Evolutionary conservation across 2,888 invertebrate genomes (phyloP).

Genomic region (Volucella bombylans): DNA sequence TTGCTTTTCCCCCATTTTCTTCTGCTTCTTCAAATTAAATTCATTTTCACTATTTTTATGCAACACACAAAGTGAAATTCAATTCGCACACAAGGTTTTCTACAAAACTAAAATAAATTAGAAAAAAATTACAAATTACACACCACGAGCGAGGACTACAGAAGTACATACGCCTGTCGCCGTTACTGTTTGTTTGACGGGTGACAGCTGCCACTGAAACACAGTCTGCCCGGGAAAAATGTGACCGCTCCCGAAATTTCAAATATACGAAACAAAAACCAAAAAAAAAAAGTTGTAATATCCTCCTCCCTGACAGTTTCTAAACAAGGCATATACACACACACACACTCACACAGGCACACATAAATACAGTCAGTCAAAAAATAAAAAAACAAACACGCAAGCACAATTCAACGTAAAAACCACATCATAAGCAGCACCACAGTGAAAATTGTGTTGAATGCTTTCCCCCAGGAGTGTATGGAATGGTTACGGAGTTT

Average conservation of each 20-base stretch:
- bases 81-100: slow-evolving; percentile 17
- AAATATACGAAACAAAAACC: background rate
- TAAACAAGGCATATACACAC: slow-evolving; percentile 63
- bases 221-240: slow-evolving; percentile 68
- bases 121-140: too few species aligned
- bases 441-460: slow-evolving; percentile 14
- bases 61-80: slow-evolving; percentile 56
- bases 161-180: slow-evolving; percentile 19
- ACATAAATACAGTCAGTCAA: background rate
- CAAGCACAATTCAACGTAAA: too few species aligned
- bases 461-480: slow-evolving; percentile 63
- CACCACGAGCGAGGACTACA: background rate
- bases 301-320: slow-evolving; percentile 56
- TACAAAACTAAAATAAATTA: background rate
- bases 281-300: slow-evolving; percentile 25
- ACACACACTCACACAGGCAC: slow-evolving; percentile 31
- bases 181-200: slow-evolving; percentile 7
- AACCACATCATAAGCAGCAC: slow-evolving; percentile 1
- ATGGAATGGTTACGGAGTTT: slow-evolving; percentile 18
- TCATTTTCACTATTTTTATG: slow-evolving; percentile 61
- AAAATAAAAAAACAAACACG: slow-evolving; percentile 15
- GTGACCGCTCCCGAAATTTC: slow-evolving; percentile 67
- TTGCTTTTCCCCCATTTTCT: too few species aligned
- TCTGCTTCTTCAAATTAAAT: slow-evolving; percentile 22
- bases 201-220: slow-evolving; percentile 66